Percentiles rank a stretch among this genome's conserved stretches.
Evolutionary conservation across 2,113 vertebrate genomes (phyloP).

Genomic region (Siphamia tubifer): DNA sequence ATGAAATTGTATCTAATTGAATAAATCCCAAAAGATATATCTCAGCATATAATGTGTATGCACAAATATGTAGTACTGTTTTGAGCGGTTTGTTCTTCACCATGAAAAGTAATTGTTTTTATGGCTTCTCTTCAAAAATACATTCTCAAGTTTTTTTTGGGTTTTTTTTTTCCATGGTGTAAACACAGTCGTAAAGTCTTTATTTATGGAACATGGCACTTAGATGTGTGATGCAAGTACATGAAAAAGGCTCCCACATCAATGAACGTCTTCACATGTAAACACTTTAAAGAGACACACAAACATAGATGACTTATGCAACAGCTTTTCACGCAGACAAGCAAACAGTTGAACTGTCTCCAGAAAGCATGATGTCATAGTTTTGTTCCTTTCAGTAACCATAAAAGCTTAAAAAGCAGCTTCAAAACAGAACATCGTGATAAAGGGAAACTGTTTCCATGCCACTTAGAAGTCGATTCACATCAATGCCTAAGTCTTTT

Average conservation of each 20-base stretch:
- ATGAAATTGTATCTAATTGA: not conserved
- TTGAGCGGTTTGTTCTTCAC: not conserved
- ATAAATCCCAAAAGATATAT: not conserved
- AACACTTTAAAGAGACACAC: not conserved
- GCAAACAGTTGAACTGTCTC: not conserved
- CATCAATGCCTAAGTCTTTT: slow-evolving; percentile 18
- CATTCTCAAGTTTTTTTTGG: not conserved
- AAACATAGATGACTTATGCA: not conserved
- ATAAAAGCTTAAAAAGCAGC: slow-evolving; percentile 6
- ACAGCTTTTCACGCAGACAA: not conserved
- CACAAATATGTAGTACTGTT: not conserved
- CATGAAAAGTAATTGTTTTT: not conserved
- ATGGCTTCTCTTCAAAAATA: not conserved
- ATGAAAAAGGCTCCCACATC: not conserved
- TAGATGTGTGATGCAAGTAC: not conserved
- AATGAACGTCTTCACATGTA: not conserved
- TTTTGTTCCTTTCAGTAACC: slow-evolving; percentile 10
- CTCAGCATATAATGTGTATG: not conserved
- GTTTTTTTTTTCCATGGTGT: not conserved
- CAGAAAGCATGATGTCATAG: slow-evolving; percentile 3
- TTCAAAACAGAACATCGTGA: not conserved
- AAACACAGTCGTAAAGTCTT: not conserved
- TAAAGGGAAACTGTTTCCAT: slow-evolving; percentile 2
- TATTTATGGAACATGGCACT: too few relatives aligned
- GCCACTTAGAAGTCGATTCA: slow-evolving; percentile 9